Evolutionary conservation across 2,113 vertebrate genomes (phyloP), one percentile per base, ranked within the genome.

Genomic region (Macrotis lagotis): DNA sequence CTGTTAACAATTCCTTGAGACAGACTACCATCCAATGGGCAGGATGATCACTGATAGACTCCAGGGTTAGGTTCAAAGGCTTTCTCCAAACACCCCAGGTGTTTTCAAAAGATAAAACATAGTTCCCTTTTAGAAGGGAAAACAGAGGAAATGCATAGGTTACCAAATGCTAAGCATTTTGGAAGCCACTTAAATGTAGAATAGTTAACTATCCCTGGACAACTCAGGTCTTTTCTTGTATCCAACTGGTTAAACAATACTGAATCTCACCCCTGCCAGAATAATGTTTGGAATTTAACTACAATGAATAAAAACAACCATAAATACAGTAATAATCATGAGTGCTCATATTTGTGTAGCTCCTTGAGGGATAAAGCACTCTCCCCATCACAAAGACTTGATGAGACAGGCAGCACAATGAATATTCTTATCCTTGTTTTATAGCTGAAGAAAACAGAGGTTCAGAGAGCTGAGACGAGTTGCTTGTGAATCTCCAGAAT

Each of bases 21-120:
- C 95, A 48, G 94, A 93, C 97, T 97, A 97, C 98, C 96, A 98
- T 98, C 96, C 98, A 97, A 97, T 97, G 88, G 97, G 97, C 96
- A 96, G 92, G 98, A 97, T 0, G 37, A 97, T 97, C 95, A 44
- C 95, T 47, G 12, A 92, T 50, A 93, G 97, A 97, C 97, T 98
- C 47, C 90, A 0, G 90, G 97, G 97, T 96, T 91, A 97, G 97
- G 97, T 95, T 97, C 96, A 97, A 96, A 97, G 5, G 52, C 95
- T 97, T 98, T 98, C 97, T 97, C 97, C 97, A 95, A 98, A 98
- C 97, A 96, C 96, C 52, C 52, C 91, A 97, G 94, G 93, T 97
- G 96, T 95, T 98, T 98, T 91, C 96, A 95, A 98, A 97, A 97
- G 97, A 97, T 96, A 98, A 98, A 96, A 93, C 96, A 51, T 25